Evolutionary conservation across 2,888 invertebrate species (phyloP).

Genomic region (Nomada fabriciana): DNA sequence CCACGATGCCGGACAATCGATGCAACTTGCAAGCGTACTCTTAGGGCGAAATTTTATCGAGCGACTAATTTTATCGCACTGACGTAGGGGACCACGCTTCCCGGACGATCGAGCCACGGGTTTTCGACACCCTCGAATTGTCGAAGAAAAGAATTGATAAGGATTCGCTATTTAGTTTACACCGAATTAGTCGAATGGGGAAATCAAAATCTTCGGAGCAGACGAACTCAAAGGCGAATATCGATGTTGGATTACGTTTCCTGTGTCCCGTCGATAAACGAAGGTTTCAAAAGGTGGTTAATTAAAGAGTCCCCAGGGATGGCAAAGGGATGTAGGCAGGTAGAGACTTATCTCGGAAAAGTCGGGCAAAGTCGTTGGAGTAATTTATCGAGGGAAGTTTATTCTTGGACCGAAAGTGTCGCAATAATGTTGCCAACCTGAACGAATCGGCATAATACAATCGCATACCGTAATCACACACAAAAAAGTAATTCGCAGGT

Average conservation of each 20-base stretch:
- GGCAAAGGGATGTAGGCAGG: neutral
- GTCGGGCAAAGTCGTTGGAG: constrained; percentile 10
- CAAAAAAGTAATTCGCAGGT: neutral
- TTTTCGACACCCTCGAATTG: neutral
- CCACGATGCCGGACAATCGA: neutral
- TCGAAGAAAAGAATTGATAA: too few species aligned
- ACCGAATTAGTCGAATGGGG: too few species aligned
- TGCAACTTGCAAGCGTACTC: neutral
- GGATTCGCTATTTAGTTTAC: too few species aligned
- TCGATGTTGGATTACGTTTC: neutral
- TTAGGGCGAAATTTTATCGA: constrained; percentile 16
- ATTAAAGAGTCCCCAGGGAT: constrained; percentile 23
- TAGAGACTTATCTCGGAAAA: constrained; percentile 15
- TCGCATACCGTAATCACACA: too few species aligned
- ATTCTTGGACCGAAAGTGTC: neutral
- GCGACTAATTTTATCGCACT: neutral
- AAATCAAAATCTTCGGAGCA: neutral
- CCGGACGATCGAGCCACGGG: neutral
- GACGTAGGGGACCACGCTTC: neutral
- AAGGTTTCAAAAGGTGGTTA: neutral
- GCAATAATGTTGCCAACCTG: neutral
- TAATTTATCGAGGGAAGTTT: constrained; percentile 16
- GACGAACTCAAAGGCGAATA: neutral
- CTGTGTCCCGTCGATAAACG: neutral
- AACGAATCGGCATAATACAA: neutral